Evolutionary conservation across 2,888 invertebrate species (phyloP).

Genomic region (Andricus quercusramuli): DNA sequence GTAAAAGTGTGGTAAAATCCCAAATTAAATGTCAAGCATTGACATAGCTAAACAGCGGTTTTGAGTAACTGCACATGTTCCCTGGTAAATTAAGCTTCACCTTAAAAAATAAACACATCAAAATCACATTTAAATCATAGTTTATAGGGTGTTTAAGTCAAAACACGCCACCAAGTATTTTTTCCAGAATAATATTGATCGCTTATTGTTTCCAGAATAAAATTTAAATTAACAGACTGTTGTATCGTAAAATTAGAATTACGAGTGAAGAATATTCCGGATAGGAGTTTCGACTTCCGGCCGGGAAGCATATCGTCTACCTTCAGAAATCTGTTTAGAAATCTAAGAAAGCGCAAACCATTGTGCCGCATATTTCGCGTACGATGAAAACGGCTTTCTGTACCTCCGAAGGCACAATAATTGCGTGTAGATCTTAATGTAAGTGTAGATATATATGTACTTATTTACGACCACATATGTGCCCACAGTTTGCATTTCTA

Average conservation of each 20-base stretch:
- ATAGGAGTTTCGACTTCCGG: constrained; percentile 47
- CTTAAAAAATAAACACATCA: too few relatives aligned
- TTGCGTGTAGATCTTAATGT: constrained; percentile 21
- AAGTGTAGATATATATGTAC: neutral
- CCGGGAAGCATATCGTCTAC: constrained; percentile 49
- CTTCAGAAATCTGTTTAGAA: constrained; percentile 66
- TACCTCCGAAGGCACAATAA: constrained; percentile 21
- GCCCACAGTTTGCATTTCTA: neutral
- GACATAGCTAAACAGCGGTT: too few relatives aligned
- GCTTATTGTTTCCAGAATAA: neutral
- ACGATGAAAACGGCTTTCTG: constrained; percentile 53
- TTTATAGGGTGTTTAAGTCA: too few relatives aligned
- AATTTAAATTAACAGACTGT: constrained; percentile 52
- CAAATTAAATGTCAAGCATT: too few relatives aligned
- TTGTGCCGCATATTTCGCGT: constrained; percentile 55
- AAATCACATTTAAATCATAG: too few relatives aligned
- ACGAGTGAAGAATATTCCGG: constrained; percentile 34
- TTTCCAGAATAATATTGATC: neutral
- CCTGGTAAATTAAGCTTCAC: too few relatives aligned
- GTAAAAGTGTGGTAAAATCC: too few relatives aligned
- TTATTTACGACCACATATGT: constrained; percentile 27
- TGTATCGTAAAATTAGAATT: constrained; percentile 42
- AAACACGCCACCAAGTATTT: too few relatives aligned
- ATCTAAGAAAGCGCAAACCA: constrained; percentile 66
- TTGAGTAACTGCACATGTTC: too few relatives aligned